Conservation (phyloP, 2,888 invertebrate genomes). For the Stenodema calcarata region DNA sequence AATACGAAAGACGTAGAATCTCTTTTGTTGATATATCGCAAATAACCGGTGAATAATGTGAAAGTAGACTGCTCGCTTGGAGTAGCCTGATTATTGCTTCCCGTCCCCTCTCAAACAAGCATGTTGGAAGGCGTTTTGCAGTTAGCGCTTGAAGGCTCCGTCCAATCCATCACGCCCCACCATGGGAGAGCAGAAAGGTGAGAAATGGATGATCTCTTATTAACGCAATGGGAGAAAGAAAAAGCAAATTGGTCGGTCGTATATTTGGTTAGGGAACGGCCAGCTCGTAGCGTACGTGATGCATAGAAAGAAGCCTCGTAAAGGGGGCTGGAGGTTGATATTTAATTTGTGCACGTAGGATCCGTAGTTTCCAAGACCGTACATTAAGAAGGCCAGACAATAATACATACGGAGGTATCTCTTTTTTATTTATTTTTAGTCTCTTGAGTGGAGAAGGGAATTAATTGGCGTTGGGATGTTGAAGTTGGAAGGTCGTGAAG, state of each 20-base stretch:
- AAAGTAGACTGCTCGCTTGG: neutral
- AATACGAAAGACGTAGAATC: neutral
- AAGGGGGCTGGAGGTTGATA: constrained; percentile 8
- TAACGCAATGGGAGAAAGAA: constrained; percentile 13
- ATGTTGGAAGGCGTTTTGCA: constrained; percentile 1
- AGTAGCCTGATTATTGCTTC: neutral
- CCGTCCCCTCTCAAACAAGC: neutral
- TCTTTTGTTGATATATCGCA: neutral
- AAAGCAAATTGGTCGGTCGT: constrained; percentile 13
- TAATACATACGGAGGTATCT: neutral
- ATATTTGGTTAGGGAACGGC: constrained; percentile 12
- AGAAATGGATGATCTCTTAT: constrained; percentile 22
- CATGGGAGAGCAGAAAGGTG: constrained; percentile 8
- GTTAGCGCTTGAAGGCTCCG: neutral
- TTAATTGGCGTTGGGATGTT: neutral
- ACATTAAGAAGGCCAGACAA: neutral
- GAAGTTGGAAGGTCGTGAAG: neutral
- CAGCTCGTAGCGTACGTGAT: constrained; percentile 7
- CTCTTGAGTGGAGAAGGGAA: neutral
- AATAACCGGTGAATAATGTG: neutral
- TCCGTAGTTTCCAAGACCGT: neutral
- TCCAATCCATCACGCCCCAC: neutral
- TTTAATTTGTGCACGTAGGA: constrained; percentile 6
- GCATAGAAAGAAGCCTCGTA: constrained; percentile 7
- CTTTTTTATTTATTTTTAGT: neutral